Evolutionary conservation across 2,113 vertebrate species (phyloP).

Genomic region (Anser brachyrhynchus): DNA sequence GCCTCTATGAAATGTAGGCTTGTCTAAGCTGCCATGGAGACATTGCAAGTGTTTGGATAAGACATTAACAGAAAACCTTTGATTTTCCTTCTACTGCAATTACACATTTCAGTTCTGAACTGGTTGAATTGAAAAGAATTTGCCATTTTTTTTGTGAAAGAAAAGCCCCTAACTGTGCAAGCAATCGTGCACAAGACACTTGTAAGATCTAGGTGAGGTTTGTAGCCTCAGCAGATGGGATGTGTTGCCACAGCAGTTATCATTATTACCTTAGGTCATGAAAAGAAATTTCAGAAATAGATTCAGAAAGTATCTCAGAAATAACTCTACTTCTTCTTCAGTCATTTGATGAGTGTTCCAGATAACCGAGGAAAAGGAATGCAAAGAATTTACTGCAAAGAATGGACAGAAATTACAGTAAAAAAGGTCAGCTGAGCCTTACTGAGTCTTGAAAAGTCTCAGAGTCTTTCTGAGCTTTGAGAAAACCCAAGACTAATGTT

Average conservation of each 20-base stretch:
- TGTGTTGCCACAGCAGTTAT: background rate
- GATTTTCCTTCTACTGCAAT: background rate
- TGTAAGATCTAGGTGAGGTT: background rate
- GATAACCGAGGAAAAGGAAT: background rate
- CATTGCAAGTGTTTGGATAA: rapidly evolving
- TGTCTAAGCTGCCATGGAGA: background rate
- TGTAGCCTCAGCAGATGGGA: background rate
- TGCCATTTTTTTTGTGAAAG: background rate
- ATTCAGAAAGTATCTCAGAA: background rate
- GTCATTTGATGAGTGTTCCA: background rate
- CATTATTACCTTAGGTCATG: background rate
- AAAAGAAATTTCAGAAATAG: background rate
- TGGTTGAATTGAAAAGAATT: background rate
- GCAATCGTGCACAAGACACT: background rate
- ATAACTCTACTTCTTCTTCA: background rate
- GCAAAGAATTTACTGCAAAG: background rate
- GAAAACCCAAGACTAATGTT: background rate
- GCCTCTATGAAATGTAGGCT: background rate
- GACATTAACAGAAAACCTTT: background rate
- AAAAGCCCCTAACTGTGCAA: background rate
- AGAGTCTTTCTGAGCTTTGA: background rate
- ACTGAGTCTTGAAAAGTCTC: too few species aligned
- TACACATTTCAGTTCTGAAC: background rate
- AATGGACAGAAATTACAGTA: background rate
- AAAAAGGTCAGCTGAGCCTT: background rate